phyloP scores from a whole-genome alignment of 2,113 vertebrate genomes.

The Acrocephalus kingi region DNA sequence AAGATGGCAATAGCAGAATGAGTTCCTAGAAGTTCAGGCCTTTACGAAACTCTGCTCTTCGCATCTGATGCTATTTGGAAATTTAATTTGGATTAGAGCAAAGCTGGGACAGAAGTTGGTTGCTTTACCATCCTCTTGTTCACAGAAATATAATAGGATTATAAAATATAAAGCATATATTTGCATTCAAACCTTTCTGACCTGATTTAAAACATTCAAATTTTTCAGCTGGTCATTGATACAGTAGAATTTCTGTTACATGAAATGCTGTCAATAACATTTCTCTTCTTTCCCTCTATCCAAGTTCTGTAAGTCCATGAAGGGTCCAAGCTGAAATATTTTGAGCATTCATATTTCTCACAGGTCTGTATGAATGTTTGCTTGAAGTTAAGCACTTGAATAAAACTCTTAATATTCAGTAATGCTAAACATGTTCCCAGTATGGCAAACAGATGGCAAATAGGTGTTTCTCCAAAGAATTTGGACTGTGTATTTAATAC shows the following conservation, averaged over 20 bases:
- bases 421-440: background rate
- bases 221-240: background rate
- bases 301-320: background rate
- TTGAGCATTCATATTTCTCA: background rate
- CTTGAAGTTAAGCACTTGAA: background rate
- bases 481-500: background rate
- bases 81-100: constrained; percentile 47
- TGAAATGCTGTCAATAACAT: background rate
- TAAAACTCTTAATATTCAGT: background rate
- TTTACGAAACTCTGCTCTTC: background rate
- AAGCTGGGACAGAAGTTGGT: background rate
- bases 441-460: background rate
- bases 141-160: background rate
- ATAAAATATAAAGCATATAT: background rate
- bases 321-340: background rate
- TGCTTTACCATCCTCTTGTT: background rate
- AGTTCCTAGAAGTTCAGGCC: background rate
- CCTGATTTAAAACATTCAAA: background rate
- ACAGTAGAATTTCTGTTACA: background rate
- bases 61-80: constrained; percentile 11
- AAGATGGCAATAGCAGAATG: constrained; percentile 72
- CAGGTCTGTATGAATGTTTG: background rate
- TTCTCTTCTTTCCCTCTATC: background rate
- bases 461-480: background rate
- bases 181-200: background rate